These are phyloP conservation scores for Bugulina stolonifera DNA, from an alignment of 2,888 invertebrate genomes.

Conservation along the genomic window DNA sequence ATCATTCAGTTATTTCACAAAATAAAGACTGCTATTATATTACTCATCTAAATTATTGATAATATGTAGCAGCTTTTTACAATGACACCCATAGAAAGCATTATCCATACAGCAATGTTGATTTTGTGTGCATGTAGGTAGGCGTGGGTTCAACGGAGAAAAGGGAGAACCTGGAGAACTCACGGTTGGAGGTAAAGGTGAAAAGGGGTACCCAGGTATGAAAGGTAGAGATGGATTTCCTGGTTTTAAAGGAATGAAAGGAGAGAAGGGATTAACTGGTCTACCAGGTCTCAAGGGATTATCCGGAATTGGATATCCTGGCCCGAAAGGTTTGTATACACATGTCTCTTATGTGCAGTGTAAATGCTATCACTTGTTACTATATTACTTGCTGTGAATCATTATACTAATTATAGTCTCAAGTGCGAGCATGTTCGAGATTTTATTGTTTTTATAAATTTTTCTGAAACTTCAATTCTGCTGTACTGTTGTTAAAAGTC, in stretches of 20 bases:
- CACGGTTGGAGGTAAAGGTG: background rate
- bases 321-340: background rate
- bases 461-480: too few species aligned
- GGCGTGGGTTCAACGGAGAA: background rate
- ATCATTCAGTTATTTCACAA: background rate
- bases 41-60: too few species aligned
- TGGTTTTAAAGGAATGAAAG: conserved; percentile 28
- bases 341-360: too few species aligned
- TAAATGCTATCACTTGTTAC: too few species aligned
- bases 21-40: background rate
- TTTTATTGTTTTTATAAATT: too few species aligned
- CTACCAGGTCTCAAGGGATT: conserved; percentile 29
- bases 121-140: background rate
- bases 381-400: too few species aligned
- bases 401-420: too few species aligned
- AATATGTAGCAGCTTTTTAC: too few species aligned
- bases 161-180: conserved; percentile 18
- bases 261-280: conserved; percentile 15
- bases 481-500: too few species aligned
- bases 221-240: conserved; percentile 29
- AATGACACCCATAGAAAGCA: background rate
- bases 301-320: conserved; percentile 14
- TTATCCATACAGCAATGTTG: background rate
- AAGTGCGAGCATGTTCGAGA: too few species aligned
- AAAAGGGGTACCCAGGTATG: conserved; percentile 22